Percentiles rank a stretch among this genome's conserved stretches.
phyloP scores from a whole-genome alignment of 2,113 vertebrate species.

The Potamarius usumacintae region DNA sequence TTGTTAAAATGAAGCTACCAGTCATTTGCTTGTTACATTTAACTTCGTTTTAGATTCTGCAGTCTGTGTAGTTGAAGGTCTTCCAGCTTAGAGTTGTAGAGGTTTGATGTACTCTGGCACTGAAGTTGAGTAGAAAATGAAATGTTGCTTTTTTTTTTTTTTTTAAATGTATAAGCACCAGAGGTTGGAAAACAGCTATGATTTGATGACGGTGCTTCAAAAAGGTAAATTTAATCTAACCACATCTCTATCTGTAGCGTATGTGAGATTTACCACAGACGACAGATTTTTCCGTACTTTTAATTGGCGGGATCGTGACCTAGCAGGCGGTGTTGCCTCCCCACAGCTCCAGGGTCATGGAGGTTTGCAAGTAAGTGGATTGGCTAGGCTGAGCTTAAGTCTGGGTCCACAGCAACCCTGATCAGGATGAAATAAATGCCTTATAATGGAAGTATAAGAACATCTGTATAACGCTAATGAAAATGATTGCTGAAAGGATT shows the following conservation, averaged over 20 bases:
- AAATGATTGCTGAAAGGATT: neutral
- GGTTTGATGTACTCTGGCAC: constrained; percentile 7
- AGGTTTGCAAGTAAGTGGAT: neutral
- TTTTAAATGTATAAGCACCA: constrained; percentile 7
- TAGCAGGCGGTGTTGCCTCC: neutral
- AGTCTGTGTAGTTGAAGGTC: neutral
- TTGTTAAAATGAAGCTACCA: neutral
- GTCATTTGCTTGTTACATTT: neutral
- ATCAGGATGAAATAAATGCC: neutral
- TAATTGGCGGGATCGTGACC: neutral
- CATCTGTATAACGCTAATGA: neutral
- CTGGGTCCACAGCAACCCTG: neutral
- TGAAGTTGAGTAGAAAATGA: constrained; percentile 17
- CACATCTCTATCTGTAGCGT: neutral
- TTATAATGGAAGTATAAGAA: neutral
- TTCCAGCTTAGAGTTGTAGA: constrained; percentile 13
- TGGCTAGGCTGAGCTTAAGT: neutral
- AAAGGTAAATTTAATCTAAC: neutral
- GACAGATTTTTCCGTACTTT: neutral
- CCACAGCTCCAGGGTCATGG: neutral
- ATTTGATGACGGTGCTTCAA: neutral
- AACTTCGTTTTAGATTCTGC: neutral
- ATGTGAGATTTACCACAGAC: neutral
- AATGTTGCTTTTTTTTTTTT: neutral
- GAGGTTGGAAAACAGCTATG: neutral